Evolutionary conservation across 2,888 invertebrate genomes (phyloP).

Genomic region (Parnassius apollo): DNA sequence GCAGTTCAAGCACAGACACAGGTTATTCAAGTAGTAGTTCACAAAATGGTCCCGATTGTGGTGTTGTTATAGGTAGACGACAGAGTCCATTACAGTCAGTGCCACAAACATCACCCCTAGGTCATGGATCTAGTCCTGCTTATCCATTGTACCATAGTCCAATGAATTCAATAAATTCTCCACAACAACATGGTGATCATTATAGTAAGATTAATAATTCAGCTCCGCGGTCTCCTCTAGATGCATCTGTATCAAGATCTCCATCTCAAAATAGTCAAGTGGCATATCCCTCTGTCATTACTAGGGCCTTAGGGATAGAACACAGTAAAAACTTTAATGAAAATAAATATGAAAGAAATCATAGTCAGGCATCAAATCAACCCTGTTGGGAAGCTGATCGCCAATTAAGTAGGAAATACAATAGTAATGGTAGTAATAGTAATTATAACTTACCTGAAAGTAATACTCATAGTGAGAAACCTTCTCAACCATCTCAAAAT

Average conservation of each 20-base stretch:
- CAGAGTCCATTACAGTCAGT: conserved; percentile 86
- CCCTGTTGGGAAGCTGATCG: conserved; percentile 83
- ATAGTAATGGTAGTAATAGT: conserved; percentile 65
- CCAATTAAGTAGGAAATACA: conserved; percentile 73
- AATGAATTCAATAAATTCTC: conserved; percentile 87
- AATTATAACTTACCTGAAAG: conserved; percentile 69
- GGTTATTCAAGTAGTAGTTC: conserved; percentile 83
- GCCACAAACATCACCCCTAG: conserved; percentile 86
- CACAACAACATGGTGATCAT: conserved; percentile 84
- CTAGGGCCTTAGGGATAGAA: conserved; percentile 84
- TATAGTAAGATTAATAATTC: conserved; percentile 72
- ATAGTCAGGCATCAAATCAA: conserved; percentile 68
- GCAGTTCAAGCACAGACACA: conserved; percentile 83
- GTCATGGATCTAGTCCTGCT: conserved; percentile 88
- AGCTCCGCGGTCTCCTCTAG: conserved; percentile 86
- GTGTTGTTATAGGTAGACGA: conserved; percentile 83
- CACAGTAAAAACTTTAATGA: conserved; percentile 79
- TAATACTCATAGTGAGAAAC: conserved; percentile 70
- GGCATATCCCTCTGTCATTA: conserved; percentile 92
- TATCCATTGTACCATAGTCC: conserved; percentile 93
- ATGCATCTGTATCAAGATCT: conserved; percentile 85
- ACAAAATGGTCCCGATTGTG: conserved; percentile 85
- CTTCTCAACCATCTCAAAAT: conserved; percentile 67
- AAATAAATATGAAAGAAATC: conserved; percentile 78
- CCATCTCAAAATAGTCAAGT: conserved; percentile 83